Evolutionary conservation across 2,888 invertebrate species (phyloP).

Genomic region (Campopleginae sp.): DNA sequence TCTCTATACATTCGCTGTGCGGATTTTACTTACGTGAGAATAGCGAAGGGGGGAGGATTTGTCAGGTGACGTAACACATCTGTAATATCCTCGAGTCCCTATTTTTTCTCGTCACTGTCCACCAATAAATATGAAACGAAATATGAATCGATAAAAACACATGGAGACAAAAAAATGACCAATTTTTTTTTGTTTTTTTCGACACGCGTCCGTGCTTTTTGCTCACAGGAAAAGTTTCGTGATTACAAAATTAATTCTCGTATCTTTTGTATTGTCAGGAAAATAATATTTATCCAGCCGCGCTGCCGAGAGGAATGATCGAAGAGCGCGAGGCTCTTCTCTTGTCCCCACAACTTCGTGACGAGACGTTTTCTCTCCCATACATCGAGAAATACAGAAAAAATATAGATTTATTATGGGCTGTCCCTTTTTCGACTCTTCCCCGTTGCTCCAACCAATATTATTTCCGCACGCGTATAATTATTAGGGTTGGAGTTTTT

Average conservation of each 20-base stretch:
- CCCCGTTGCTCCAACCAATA: too few species aligned
- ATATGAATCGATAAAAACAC: background rate
- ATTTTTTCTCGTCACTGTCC: slow-evolving; percentile 1
- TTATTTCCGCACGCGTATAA: too few species aligned
- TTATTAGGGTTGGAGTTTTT: too few species aligned
- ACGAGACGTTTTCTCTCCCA: slow-evolving; percentile 75
- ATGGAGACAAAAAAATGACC: too few species aligned
- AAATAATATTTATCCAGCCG: slow-evolving; percentile 83
- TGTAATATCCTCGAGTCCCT: slow-evolving; percentile 38
- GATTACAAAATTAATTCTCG: slow-evolving; percentile 76
- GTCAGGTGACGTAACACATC: slow-evolving; percentile 67
- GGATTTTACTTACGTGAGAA: slow-evolving; percentile 69
- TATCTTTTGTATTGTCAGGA: slow-evolving; percentile 81
- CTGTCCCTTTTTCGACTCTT: background rate
- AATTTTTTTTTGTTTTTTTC: background rate
- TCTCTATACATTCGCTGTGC: slow-evolving; percentile 11
- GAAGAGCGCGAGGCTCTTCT: slow-evolving; percentile 75
- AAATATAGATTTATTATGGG: background rate
- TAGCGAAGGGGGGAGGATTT: slow-evolving; percentile 67
- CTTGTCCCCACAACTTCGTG: slow-evolving; percentile 75
- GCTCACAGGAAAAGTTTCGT: slow-evolving; percentile 77
- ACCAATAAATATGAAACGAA: background rate
- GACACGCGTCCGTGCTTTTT: slow-evolving; percentile 73
- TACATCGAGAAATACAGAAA: background rate
- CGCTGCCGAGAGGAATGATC: slow-evolving; percentile 79